These are phyloP conservation scores for Euzetes globulus DNA, from an alignment of 2,888 invertebrate species.

Conservation along the genomic window DNA sequence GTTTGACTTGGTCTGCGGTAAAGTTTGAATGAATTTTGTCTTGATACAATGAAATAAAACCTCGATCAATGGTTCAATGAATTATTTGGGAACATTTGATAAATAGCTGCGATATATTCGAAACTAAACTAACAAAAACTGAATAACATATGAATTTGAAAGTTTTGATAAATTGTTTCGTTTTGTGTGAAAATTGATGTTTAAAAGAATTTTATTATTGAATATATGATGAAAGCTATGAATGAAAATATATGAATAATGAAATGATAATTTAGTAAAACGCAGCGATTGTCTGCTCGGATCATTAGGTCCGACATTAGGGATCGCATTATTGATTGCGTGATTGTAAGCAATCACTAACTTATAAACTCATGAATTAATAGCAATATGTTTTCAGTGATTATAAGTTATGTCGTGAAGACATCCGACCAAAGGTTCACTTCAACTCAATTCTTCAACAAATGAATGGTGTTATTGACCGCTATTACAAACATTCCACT, in stretches of 20 bases:
- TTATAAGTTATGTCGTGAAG: conserved; percentile 2
- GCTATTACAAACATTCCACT: no score
- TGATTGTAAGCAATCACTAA: conserved; percentile 14
- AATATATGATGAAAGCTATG: background rate
- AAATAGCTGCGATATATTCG: no score
- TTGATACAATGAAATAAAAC: no score
- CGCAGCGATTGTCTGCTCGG: background rate
- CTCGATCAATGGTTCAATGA: no score
- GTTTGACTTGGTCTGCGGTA: no score
- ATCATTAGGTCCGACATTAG: background rate
- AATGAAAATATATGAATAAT: background rate
- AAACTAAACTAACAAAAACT: no score
- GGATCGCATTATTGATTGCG: conserved; percentile 1
- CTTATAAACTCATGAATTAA: conserved; percentile 11
- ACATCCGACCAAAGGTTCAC: conserved; percentile 9
- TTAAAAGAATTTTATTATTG: background rate
- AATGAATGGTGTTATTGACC: no score
- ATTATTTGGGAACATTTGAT: no score
- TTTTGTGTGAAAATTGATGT: background rate
- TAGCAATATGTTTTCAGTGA: conserved; percentile 2
- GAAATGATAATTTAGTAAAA: conserved; percentile 8
- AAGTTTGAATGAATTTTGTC: no score
- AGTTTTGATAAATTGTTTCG: background rate
- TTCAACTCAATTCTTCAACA: background rate
- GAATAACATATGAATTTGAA: no score